Conservation (phyloP, 2,888 invertebrate species). For the Dasysyrphus tricinctus region DNA sequence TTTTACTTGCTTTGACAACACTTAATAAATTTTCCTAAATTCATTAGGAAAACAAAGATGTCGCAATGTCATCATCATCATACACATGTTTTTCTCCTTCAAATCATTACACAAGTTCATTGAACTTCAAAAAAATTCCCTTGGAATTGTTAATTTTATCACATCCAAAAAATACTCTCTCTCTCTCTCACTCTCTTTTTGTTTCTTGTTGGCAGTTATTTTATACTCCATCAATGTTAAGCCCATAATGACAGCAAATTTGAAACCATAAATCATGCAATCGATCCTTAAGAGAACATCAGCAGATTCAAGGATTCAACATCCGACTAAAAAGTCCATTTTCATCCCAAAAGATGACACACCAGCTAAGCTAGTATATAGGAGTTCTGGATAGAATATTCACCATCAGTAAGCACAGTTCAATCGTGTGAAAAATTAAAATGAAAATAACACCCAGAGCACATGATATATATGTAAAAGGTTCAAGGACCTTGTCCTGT, state of each 20-base stretch:
- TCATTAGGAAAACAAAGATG: constrained; percentile 12
- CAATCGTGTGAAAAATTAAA: constrained; percentile 61
- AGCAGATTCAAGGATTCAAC: constrained; percentile 27
- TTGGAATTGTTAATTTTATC: constrained; percentile 29
- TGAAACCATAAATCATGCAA: constrained; percentile 60
- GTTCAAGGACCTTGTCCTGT: constrained; percentile 48
- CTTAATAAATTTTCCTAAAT: background rate
- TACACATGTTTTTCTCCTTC: background rate
- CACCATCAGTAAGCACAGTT: constrained; percentile 14
- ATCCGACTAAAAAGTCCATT: constrained; percentile 24
- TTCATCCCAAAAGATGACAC: constrained; percentile 40
- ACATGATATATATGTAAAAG: constrained; percentile 1
- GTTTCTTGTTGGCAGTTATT: background rate
- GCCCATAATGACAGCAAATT: constrained; percentile 40
- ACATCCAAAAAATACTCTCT: background rate
- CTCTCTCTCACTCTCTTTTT: background rate
- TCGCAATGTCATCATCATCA: constrained; percentile 4
- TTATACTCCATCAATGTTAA: constrained; percentile 22
- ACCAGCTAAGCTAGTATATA: constrained; percentile 15
- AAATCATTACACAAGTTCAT: constrained; percentile 8
- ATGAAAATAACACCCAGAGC: constrained; percentile 27
- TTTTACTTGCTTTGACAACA: background rate
- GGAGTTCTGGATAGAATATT: background rate
- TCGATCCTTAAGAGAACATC: constrained; percentile 33
- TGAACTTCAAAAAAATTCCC: constrained; percentile 12